Conservation (phyloP, 2,797 vertebrate genomes). For the Typhlichthys subterraneus region DNA sequence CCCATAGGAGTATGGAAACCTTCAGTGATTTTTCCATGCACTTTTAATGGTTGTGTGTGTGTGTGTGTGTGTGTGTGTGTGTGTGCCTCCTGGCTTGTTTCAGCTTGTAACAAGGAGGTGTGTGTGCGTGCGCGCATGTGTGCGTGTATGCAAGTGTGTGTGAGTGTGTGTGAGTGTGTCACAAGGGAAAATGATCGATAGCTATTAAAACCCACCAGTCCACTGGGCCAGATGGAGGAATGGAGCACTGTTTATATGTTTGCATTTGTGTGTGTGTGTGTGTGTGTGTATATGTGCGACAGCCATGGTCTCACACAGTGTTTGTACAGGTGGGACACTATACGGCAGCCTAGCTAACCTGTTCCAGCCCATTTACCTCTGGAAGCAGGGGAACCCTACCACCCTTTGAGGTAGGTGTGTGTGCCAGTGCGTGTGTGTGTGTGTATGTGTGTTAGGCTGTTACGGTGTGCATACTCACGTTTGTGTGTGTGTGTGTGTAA, state of each 20-base stretch:
- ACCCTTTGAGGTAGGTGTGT: conserved; percentile 2
- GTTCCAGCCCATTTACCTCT: conserved; percentile 86
- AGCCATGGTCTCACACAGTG: conserved; percentile 60
- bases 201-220: conserved; percentile 77
- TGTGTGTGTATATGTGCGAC: conserved; percentile 25
- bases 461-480: background rate
- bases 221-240: conserved; percentile 70
- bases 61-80: conserved; percentile 4
- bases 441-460: conserved; percentile 1
- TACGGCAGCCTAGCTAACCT: conserved; percentile 81
- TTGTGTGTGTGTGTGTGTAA: background rate
- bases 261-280: conserved; percentile 33
- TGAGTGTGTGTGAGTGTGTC: conserved; percentile 63
- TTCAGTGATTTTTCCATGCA: conserved; percentile 21
- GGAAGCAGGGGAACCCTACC: conserved; percentile 31
- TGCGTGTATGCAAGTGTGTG: background rate
- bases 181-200: conserved; percentile 78
- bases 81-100: conserved; percentile 44
- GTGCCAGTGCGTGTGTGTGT: conserved; percentile 3
- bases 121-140: conserved; percentile 65
- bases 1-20: conserved; percentile 28
- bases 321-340: conserved; percentile 87
- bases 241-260: conserved; percentile 55
- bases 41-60: background rate
- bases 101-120: conserved; percentile 62